Evolutionary conservation across 1,140 invertebrate species (phyloP), one percentile per base, ranked within the genome.

Genomic region (Ctenoplectra terminalis): DNA sequence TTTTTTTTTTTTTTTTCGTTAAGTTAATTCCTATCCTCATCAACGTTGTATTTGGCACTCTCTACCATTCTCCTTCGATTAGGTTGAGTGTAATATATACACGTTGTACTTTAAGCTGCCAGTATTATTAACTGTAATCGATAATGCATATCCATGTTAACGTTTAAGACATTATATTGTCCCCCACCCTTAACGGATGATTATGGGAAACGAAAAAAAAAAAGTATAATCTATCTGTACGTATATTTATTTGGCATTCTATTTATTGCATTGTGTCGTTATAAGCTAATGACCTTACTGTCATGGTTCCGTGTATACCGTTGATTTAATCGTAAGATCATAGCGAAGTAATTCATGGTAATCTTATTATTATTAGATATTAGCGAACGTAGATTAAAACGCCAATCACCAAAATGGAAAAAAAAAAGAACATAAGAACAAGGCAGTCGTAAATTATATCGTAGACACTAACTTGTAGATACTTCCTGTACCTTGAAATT

Each of bases 101-200:
- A 72, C 76, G 71, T 86, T 89, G 88, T 91, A 90, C 75, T 91
- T 90, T 92, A 90, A 92, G 89, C 90, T 91, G 89, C 88, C 91
- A 92, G 91, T 92, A 92, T 92, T 92, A 92, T 92, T 92, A 92
- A 92, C 89, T 91, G 84, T 91, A 92, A 92, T 89, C 87, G 73
- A 90, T 89, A 90, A 92, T 91, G 91, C 90, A 92, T 92, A 92
- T 92, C 91, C 86, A 89, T 88, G 87, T 90, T 89, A 85, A 90
- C 63, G 77, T 88, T 88, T 86, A 87, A 88, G 87, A 84, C 86
- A 88, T 87, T 90, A 86, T 87, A 87, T 85, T 90, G 69, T 84
- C 80, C 58, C 74, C 74, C 54, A 70, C 23, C 60, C 29, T 46
- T 79, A 58, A 87, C 72, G 73, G 82, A 82, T 66, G 64, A 87